Conservation (phyloP, 2,797 vertebrate species). For the Pitangus sulphuratus region DNA sequence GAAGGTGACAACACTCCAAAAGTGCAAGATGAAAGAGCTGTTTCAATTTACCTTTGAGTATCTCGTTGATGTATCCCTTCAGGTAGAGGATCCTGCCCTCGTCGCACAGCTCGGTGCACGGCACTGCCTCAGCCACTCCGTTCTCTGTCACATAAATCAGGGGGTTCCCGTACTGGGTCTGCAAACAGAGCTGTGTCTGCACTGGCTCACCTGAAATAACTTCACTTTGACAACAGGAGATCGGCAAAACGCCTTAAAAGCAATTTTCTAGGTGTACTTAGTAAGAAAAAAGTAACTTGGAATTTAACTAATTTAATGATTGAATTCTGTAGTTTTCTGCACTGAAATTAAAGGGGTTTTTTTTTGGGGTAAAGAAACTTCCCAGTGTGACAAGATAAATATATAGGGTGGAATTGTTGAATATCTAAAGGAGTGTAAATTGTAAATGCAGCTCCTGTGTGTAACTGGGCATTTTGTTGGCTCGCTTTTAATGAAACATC, state of each 20-base stretch:
- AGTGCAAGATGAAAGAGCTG: background rate
- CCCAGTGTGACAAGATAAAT: background rate
- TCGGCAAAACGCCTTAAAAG: background rate
- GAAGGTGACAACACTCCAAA: background rate
- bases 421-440: background rate
- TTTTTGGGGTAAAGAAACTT: background rate
- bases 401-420: background rate
- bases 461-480: background rate
- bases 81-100: constrained; percentile 91
- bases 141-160: constrained; percentile 92
- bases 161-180: constrained; percentile 92
- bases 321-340: background rate
- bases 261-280: background rate
- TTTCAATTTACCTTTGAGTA: constrained; percentile 86
- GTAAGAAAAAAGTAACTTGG: background rate
- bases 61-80: constrained; percentile 92
- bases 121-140: constrained; percentile 87
- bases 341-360: background rate
- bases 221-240: background rate
- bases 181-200: background rate
- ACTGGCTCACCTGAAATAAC: background rate
- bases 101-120: constrained; percentile 89
- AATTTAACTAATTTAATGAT: background rate
- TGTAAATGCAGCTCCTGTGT: background rate
- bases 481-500: background rate